phyloP scores from a whole-genome alignment of 2,113 vertebrate genomes.

The Cottus gobio region DNA sequence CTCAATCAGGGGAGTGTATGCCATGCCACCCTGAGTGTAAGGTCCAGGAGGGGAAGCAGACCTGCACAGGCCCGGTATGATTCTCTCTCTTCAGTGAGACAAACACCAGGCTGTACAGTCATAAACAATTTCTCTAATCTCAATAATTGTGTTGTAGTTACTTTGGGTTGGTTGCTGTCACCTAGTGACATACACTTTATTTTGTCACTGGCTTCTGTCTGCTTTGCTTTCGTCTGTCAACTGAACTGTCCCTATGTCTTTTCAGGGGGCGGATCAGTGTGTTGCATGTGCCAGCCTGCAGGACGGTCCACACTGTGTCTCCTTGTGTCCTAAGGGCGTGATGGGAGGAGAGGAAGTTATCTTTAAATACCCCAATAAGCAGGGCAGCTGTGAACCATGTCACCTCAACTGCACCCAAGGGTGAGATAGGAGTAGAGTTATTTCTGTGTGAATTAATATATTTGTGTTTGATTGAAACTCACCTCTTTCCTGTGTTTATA shows the following conservation, averaged over 20 bases:
- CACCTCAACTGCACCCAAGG: constrained; percentile 90
- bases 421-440: constrained; percentile 70
- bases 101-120: neutral
- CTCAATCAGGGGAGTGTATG: constrained; percentile 82
- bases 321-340: constrained; percentile 88
- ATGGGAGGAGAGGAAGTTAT: constrained; percentile 89
- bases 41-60: constrained; percentile 82
- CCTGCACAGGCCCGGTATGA: constrained; percentile 90
- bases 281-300: constrained; percentile 83
- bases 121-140: neutral
- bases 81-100: neutral
- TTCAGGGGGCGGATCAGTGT: constrained; percentile 90
- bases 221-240: neutral
- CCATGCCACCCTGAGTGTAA: constrained; percentile 90
- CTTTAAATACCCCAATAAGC: constrained; percentile 88
- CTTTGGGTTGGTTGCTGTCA: constrained; percentile 41
- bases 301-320: constrained; percentile 93
- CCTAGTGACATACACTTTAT: constrained; percentile 16
- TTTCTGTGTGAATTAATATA: neutral
- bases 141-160: neutral
- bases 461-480: neutral
- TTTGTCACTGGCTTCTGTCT: neutral
- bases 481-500: constrained; percentile 50
- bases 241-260: neutral
- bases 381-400: constrained; percentile 86